Base-by-base conservation (phyloP, 2,113 vertebrate genomes). In the Hippocampus mohnikei region DNA sequence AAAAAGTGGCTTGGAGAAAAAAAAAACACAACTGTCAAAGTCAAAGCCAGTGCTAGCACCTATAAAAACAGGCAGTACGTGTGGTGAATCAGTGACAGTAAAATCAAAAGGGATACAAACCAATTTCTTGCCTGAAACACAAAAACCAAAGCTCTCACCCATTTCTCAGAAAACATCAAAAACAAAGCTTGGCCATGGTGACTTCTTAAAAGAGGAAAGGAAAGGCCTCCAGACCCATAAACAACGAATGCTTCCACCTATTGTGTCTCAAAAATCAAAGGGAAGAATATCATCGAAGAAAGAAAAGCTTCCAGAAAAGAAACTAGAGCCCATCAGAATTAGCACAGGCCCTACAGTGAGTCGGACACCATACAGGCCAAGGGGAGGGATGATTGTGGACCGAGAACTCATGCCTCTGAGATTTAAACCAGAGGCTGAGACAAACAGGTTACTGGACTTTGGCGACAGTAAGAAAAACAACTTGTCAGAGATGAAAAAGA, bases 221-320 rank as follows among this genome's bases (percentile, higher is more conserved):
- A 65, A 65, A 27, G 63, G 63, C 13, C 23, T 65, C 23, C 63
- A 65, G n/a, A 65, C 12, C 23, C 63, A 65, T 27, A 65, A 65
- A 44, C 63, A 65, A 46, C 41, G 63, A 46, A 65, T 65, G 63
- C 63, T 65, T 65, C 63, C 63, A 48, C 63, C 63, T 46, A 65
- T 65, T 27, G 41, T 65, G 42, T 23, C 11, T 42, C 61, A 44
- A 23, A 65, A 46, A 65, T 23, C 41, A 15, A 65, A 48, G 63
- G 21, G 5, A 65, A 65, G 25, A 20, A 15, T 29, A 25, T 29
- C 21, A 10, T 11, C 12, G 2, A 44, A 46, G n/a, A 65, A 46
- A 65, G 41, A 44, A 13, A 65, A 64, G 23, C 41, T n/a, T 16
- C 62, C 42, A 27, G 63, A 65, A 62, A 62, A 62, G 18, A 62